These are phyloP conservation scores for Rousettus leschenaultii DNA, from an alignment of 2,113 vertebrate genomes.

Conservation along the genomic window DNA sequence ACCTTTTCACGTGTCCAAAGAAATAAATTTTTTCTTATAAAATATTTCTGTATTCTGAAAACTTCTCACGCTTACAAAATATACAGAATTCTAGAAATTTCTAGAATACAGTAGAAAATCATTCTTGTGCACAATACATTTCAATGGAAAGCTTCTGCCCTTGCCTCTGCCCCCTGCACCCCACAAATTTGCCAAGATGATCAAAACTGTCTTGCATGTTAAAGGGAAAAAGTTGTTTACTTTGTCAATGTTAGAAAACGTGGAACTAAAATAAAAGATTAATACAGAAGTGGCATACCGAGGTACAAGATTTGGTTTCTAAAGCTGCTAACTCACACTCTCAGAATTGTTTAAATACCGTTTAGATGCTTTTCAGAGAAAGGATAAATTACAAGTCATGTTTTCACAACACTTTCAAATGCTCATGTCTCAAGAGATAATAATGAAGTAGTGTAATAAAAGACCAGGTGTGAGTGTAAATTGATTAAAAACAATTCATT, in stretches of 20 bases:
- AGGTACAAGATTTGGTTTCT: neutral
- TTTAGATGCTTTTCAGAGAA: neutral
- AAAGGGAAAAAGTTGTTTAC: neutral
- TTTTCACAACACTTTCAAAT: constrained; percentile 9
- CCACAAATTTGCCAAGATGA: neutral
- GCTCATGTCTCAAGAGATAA: neutral
- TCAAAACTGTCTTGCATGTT: neutral
- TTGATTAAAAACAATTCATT: constrained; percentile 20
- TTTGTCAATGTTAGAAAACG: neutral
- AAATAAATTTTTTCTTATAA: neutral
- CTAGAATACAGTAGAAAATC: neutral
- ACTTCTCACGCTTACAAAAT: neutral
- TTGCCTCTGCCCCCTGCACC: rapidly evolving
- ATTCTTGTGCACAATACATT: neutral
- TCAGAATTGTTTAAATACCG: neutral
- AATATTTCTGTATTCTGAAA: neutral
- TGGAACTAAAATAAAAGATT: neutral
- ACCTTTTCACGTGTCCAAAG: neutral
- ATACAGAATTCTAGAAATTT: neutral
- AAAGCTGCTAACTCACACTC: neutral
- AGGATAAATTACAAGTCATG: neutral
- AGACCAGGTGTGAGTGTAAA: neutral
- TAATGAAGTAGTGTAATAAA: neutral
- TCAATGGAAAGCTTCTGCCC: neutral
- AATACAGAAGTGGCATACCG: neutral